These are phyloP conservation scores for Pseudolaguvia tuberculata DNA, from an alignment of 2,113 vertebrate genomes.

Conservation along the genomic window DNA sequence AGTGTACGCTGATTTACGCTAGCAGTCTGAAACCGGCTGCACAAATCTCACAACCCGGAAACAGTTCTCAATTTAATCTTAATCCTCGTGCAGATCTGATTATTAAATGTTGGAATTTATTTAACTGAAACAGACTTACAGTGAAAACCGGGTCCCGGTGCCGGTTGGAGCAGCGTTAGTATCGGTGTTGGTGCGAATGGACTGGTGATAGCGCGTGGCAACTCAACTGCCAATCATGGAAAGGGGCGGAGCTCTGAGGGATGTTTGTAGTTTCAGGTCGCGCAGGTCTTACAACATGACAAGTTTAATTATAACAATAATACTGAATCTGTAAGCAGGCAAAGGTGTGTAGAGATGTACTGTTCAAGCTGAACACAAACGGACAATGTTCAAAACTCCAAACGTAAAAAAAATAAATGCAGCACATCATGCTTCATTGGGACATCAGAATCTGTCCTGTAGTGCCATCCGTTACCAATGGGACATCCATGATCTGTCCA, in stretches of 20 bases:
- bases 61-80: background rate
- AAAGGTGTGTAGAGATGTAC: too few relatives aligned
- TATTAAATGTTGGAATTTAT: background rate
- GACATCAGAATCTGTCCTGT: too few relatives aligned
- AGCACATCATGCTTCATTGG: too few relatives aligned
- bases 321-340: too few relatives aligned
- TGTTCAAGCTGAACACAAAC: too few relatives aligned
- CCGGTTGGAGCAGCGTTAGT: background rate
- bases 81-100: background rate
- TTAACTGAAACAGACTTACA: constrained; percentile 29
- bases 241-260: constrained; percentile 48
- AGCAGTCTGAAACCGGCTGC: background rate
- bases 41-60: background rate
- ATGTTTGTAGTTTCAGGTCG: background rate
- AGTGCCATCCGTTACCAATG: too few relatives aligned
- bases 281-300: too few relatives aligned
- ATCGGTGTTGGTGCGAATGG: background rate
- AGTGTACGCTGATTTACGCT: background rate
- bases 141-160: background rate
- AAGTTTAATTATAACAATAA: too few relatives aligned
- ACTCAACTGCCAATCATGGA: constrained; percentile 56
- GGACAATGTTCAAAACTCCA: too few relatives aligned
- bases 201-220: constrained; percentile 62
- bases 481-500: too few relatives aligned
- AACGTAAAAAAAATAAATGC: too few relatives aligned